These are phyloP conservation scores for Pleuronectes platessa DNA, from an alignment of 2,113 vertebrate species.

Conservation along the genomic window DNA sequence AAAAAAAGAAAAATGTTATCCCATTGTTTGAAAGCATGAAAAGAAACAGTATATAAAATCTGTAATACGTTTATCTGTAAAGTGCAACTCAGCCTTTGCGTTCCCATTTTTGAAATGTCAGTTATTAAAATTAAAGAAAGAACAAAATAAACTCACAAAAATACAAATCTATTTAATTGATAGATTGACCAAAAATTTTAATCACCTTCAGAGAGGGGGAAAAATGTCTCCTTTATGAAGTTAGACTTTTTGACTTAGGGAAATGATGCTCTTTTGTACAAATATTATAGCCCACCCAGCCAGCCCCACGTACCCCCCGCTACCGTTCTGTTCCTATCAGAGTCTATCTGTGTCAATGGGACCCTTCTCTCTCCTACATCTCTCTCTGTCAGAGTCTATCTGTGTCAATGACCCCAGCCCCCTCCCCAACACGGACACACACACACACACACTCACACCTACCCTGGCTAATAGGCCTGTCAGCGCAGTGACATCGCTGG, in stretches of 20 bases:
- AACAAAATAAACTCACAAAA: too few species aligned
- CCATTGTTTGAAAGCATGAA: too few species aligned
- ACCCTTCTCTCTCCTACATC: conserved; percentile 40
- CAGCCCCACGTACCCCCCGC: neutral
- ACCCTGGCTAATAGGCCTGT: conserved; percentile 72
- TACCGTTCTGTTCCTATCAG: conserved; percentile 44
- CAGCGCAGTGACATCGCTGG: conserved; percentile 57
- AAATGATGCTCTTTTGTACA: neutral
- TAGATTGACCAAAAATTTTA: too few species aligned
- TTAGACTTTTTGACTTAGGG: neutral
- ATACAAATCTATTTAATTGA: too few species aligned
- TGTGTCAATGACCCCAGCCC: conserved; percentile 56
- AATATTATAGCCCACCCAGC: neutral
- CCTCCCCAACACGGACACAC: conserved; percentile 1
- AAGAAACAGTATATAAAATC: neutral
- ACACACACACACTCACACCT: neutral
- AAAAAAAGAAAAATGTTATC: too few species aligned
- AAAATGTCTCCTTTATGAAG: neutral
- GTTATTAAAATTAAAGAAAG: neutral
- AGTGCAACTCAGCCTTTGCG: neutral
- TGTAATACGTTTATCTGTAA: neutral
- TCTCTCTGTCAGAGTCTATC: conserved; percentile 67
- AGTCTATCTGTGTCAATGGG: conserved; percentile 47
- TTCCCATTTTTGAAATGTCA: neutral
- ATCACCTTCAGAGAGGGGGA: neutral